Base-by-base conservation (phyloP, 1,140 invertebrate genomes). In the Aphelenchoides fujianensis region DNA sequence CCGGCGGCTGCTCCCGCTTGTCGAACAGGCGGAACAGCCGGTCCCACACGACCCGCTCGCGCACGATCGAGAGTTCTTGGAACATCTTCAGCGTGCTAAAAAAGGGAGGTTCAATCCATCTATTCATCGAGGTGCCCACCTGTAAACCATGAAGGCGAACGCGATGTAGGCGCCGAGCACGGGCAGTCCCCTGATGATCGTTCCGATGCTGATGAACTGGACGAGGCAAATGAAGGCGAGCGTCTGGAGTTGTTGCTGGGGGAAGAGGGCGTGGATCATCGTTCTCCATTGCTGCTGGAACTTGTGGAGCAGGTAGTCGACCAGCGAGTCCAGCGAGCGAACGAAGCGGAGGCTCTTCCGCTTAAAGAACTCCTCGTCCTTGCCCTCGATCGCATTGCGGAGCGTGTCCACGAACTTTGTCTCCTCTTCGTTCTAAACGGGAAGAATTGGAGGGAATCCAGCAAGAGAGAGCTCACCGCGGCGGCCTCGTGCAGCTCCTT, bases 41-140 rank as follows among this genome's bases (percentile, higher is more conserved):
- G 34, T 74, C 41, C 78, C 74, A 79, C 7, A 79, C 28, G 16
- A 62, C 32, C 48, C 61, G 36, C 34, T 80, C 55, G 9, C 71
- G 27, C n/a, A 74, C n/a, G 19, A 78, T 41, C 2, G 30, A 68
- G 23, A 70, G 59, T 12, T 74, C 69, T 31, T 74, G 80, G 52
- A 81, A 81, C 80, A 81, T 81, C 57, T 75, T 79, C 28, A 81
- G 55, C 12, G 79, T 81, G n/a, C n/a, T n/a, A n/a, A n/a, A n/a
- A n/a, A n/a, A n/a, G n/a, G n/a, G n/a, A n/a, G n/a, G n/a, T n/a
- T n/a, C n/a, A n/a, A n/a, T n/a, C n/a, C n/a, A n/a, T n/a, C n/a
- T n/a, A n/a, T n/a, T n/a, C n/a, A n/a, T n/a, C n/a, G n/a, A n/a
- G n/a, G n/a, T n/a, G n/a, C n/a, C n/a, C n/a, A n/a, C 35, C 69